phyloP scores from a whole-genome alignment of 1,140 invertebrate species.

The Mesaphorura yosii region DNA sequence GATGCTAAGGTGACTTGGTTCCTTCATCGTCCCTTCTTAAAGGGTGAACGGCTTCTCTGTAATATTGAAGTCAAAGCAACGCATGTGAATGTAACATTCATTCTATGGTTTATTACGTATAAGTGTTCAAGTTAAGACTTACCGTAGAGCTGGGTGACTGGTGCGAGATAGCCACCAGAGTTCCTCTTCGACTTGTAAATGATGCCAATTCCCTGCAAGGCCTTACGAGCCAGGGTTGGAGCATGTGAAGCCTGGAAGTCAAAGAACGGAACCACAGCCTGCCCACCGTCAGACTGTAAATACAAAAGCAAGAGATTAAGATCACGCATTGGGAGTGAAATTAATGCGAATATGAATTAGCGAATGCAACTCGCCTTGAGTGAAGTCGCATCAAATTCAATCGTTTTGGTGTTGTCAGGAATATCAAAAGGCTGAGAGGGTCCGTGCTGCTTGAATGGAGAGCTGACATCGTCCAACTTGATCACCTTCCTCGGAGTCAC shows the following conservation, averaged over 20 bases:
- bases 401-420: background rate
- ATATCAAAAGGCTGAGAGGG: conserved; percentile 12
- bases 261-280: conserved; percentile 18
- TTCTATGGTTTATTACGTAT: background rate
- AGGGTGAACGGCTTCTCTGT: no score
- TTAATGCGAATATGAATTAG: no score
- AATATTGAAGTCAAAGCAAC: no score
- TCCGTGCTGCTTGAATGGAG: conserved; percentile 6
- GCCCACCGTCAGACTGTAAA: conserved; percentile 16
- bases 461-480: conserved; percentile 2
- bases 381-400: conserved; percentile 19
- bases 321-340: no score
- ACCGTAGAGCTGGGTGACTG: background rate
- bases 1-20: no score
- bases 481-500: background rate
- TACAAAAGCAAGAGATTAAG: no score
- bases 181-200: conserved; percentile 13
- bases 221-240: background rate
- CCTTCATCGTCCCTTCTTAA: no score
- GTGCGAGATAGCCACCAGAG: conserved; percentile 14
- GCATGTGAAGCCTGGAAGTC: conserved; percentile 7
- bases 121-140: background rate
- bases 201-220: conserved; percentile 7
- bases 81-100: no score
- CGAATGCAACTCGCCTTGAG: background rate